Percentiles rank a stretch among this genome's conserved stretches.
phyloP scores from a whole-genome alignment of 2,888 invertebrate genomes.

The Lissonota sp. region DNA sequence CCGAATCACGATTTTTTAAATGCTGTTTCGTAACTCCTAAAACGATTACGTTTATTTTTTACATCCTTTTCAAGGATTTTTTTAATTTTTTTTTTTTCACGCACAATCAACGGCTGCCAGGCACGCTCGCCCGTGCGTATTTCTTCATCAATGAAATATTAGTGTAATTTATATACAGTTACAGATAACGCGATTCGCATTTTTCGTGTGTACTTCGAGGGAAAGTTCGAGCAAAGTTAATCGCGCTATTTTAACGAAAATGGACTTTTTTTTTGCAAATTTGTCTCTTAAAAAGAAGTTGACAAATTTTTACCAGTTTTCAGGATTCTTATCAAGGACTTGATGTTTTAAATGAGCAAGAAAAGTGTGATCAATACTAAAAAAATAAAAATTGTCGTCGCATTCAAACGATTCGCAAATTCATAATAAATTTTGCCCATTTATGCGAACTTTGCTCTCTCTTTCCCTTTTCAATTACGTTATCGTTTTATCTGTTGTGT shows the following conservation, averaged over 20 bases:
- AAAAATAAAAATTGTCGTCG: background rate
- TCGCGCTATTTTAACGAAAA: background rate
- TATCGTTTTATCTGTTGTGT: background rate
- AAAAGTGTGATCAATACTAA: no score
- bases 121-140: slow-evolving; percentile 36
- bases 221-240: slow-evolving; percentile 3
- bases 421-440: background rate
- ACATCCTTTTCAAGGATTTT: slow-evolving; percentile 81
- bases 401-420: background rate
- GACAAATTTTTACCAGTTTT: no score
- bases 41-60: slow-evolving; percentile 70
- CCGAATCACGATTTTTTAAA: slow-evolving; percentile 67
- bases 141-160: slow-evolving; percentile 44
- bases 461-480: background rate
- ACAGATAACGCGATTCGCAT: slow-evolving; percentile 43
- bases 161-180: slow-evolving; percentile 48
- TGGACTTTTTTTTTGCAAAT: no score
- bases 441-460: background rate
- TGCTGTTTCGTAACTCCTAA: slow-evolving; percentile 66
- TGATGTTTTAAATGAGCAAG: no score
- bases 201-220: background rate
- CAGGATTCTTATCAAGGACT: no score
- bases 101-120: slow-evolving; percentile 44
- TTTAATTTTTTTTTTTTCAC: no score
- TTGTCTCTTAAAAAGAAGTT: no score